These are phyloP conservation scores for Gymnogyps californianus DNA, from an alignment of 2,113 vertebrate genomes.

Conservation along the genomic window DNA sequence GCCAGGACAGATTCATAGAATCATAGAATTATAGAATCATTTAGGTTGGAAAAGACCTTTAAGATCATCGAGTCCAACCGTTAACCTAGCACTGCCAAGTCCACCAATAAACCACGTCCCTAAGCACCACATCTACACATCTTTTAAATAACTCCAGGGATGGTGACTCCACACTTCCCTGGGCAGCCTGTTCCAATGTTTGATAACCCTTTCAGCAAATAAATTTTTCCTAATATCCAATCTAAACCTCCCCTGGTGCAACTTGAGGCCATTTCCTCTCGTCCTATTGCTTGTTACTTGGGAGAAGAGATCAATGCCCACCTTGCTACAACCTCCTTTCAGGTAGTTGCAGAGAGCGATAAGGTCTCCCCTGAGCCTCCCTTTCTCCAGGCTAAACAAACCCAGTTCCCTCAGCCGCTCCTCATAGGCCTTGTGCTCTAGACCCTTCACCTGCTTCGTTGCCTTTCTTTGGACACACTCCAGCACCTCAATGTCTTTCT, in stretches of 20 bases:
- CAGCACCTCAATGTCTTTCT: background rate
- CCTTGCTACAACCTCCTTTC: background rate
- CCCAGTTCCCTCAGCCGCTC: background rate
- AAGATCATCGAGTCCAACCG: background rate
- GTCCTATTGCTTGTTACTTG: background rate
- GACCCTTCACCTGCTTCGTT: background rate
- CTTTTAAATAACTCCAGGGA: background rate
- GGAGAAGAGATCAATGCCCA: background rate
- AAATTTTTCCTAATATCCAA: too few species aligned
- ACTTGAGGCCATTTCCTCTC: background rate
- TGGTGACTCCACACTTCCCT: background rate
- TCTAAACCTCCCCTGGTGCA: background rate
- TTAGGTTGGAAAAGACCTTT: background rate
- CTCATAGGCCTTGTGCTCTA: background rate
- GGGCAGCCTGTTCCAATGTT: background rate
- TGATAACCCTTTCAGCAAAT: too few species aligned
- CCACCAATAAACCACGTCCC: background rate
- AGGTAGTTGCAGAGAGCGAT: background rate
- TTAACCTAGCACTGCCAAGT: background rate
- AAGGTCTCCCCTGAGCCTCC: background rate
- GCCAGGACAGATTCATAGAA: background rate
- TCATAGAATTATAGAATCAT: background rate
- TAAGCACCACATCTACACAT: accelerated
- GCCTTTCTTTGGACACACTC: background rate
- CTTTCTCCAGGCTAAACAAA: background rate